Percentiles rank a stretch among this genome's conserved stretches.
Evolutionary conservation across 1,140 invertebrate species (phyloP).

Genomic region (Hypothenemus hampei): DNA sequence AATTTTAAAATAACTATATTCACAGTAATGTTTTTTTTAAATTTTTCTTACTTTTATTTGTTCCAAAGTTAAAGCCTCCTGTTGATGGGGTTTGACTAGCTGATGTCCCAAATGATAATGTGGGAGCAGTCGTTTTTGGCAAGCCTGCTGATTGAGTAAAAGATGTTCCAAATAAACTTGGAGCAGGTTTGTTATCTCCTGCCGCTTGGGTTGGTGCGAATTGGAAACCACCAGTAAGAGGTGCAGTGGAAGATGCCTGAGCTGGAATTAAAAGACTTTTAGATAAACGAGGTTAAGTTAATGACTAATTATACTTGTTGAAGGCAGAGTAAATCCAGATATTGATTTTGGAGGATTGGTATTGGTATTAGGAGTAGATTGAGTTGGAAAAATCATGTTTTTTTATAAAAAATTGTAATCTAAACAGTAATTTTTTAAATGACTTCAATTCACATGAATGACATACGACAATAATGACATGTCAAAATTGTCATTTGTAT

Average conservation of each 20-base stretch:
- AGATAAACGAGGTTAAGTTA: not conserved
- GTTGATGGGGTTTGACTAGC: not conserved
- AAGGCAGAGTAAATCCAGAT: not conserved
- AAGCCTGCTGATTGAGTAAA: not conserved
- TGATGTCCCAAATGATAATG: not conserved
- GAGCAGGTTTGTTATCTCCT: not conserved
- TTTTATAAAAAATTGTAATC: too few species aligned
- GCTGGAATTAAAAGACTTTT: not conserved
- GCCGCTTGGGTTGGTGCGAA: not conserved
- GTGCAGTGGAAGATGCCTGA: not conserved
- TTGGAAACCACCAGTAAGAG: not conserved
- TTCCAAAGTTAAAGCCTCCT: constrained; percentile 5
- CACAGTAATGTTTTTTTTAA: not conserved
- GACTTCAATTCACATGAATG: too few species aligned
- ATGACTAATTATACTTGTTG: not conserved
- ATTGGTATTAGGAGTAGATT: too few species aligned
- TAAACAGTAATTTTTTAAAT: too few species aligned
- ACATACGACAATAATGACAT: too few species aligned
- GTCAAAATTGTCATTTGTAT: too few species aligned
- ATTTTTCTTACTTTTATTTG: not conserved
- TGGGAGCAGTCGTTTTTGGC: too few species aligned
- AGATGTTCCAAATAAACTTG: not conserved
- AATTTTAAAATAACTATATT: not conserved
- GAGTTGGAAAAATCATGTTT: too few species aligned
- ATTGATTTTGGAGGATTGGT: not conserved